These are phyloP conservation scores for Ischnura elegans DNA, from an alignment of 2,888 invertebrate genomes.

Conservation along the genomic window DNA sequence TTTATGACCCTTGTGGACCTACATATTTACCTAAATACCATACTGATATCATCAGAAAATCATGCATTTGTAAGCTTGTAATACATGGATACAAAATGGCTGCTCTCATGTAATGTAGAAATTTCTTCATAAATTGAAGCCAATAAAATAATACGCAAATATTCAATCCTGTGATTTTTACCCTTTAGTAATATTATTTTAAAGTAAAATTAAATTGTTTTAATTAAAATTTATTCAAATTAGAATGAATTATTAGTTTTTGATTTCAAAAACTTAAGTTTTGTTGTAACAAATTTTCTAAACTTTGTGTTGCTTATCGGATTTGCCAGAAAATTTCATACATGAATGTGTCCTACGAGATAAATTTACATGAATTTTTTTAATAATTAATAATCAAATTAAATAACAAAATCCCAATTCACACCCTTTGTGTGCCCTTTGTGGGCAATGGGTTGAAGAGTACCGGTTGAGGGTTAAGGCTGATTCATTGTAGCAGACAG, in stretches of 20 bases:
- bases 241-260: neutral
- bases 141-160: neutral
- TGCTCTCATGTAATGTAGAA: constrained; percentile 71
- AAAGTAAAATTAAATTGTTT: neutral
- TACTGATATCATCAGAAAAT: constrained; percentile 75
- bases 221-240: neutral
- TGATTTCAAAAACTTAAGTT: neutral
- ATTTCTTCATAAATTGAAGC: neutral
- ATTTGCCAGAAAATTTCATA: neutral
- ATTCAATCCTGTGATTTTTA: neutral
- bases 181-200: neutral
- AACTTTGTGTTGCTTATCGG: neutral
- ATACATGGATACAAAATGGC: constrained; percentile 75
- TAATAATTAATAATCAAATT: neutral
- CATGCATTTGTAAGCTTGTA: neutral
- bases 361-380: neutral
- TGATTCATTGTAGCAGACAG: too few relatives aligned
- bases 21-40: constrained; percentile 77
- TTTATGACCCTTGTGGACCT: constrained; percentile 76
- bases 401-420: neutral
- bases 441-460: neutral
- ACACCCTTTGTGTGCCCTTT: neutral
- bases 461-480: constrained; percentile 70
- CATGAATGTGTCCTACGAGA: neutral
- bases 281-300: neutral